Evolutionary conservation across 2,113 vertebrate species (phyloP).

Genomic region (Lanius ludovicianus): DNA sequence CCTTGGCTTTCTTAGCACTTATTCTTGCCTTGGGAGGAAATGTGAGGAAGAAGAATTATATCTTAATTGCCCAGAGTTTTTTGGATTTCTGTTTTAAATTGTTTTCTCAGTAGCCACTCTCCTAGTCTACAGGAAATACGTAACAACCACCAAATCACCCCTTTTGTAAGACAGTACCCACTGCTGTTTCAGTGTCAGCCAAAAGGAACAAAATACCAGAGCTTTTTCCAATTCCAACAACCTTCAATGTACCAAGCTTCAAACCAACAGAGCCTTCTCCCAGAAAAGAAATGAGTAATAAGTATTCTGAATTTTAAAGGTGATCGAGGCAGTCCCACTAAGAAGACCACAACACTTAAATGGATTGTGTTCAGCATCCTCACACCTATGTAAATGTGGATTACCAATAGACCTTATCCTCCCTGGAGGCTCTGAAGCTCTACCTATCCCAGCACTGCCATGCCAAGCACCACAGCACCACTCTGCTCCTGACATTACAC

Average conservation of each 20-base stretch:
- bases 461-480: not conserved
- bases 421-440: not conserved
- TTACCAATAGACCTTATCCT: not conserved
- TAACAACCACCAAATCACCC: not conserved
- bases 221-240: not conserved
- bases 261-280: not conserved
- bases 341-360: not conserved
- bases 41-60: not conserved
- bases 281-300: not conserved
- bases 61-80: not conserved
- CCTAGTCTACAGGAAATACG: not conserved
- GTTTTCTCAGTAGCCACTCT: not conserved
- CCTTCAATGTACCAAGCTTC: not conserved
- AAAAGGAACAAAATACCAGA: not conserved
- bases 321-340: not conserved
- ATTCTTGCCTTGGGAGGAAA: not conserved
- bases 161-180: not conserved
- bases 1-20: not conserved
- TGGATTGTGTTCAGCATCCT: not conserved
- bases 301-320: not conserved
- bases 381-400: not conserved
- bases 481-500: not conserved
- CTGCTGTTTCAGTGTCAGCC: not conserved
- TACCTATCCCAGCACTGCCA: not conserved
- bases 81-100: not conserved